phyloP scores from a whole-genome alignment of 2,888 invertebrate species.

The Dione vanillae region DNA sequence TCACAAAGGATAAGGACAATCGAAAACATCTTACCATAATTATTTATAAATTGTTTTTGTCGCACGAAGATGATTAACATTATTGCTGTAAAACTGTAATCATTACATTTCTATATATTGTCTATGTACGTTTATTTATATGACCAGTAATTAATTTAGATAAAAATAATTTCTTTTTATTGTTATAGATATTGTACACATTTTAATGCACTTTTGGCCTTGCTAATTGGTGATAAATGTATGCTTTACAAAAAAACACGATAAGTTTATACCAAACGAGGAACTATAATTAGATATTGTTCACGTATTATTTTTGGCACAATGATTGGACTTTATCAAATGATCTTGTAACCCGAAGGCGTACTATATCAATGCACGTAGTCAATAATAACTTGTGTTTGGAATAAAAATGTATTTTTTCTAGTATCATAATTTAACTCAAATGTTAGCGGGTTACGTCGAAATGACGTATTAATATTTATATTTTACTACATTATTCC shows the following conservation, averaged over 20 bases:
- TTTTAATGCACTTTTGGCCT: constrained; percentile 21
- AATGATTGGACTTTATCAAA: constrained; percentile 61
- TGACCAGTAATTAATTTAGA: not conserved
- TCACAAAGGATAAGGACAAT: constrained; percentile 29
- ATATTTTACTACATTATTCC: not conserved
- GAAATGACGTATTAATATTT: not conserved
- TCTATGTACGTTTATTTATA: not conserved
- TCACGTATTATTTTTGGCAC: constrained; percentile 62
- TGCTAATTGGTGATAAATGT: constrained; percentile 20
- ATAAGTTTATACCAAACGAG: constrained; percentile 29
- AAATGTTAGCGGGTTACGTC: not conserved
- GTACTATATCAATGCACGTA: constrained; percentile 46
- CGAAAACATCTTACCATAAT: constrained; percentile 24
- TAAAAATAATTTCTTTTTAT: not conserved
- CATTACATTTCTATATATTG: not conserved
- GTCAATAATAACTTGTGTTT: constrained; percentile 5
- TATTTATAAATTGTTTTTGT: constrained; percentile 25
- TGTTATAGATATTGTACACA: not conserved
- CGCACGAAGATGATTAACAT: constrained; percentile 1
- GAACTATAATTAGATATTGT: constrained; percentile 42
- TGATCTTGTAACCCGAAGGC: constrained; percentile 66
- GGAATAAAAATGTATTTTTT: constrained; percentile 11
- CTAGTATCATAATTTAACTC: not conserved
- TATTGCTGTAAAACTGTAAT: not conserved
- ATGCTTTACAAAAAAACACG: constrained; percentile 22